These are phyloP conservation scores for Anas georgica DNA, from an alignment of 2,797 vertebrate genomes.

Conservation along the genomic window DNA sequence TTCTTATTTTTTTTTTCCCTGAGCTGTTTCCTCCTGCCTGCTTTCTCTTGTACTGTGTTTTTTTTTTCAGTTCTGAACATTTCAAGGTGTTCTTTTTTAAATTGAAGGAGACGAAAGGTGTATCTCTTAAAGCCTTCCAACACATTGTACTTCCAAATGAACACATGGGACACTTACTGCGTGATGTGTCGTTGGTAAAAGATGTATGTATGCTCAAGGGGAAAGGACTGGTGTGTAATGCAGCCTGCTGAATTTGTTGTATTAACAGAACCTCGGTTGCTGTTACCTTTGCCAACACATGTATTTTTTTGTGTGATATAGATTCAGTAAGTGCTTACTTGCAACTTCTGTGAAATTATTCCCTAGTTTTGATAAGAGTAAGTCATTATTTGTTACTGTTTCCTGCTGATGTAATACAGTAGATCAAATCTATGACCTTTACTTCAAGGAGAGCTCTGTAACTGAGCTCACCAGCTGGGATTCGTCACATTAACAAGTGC, in stretches of 20 bases:
- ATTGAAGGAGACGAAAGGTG: background rate
- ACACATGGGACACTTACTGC: background rate
- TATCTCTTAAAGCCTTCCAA: background rate
- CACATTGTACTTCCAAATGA: background rate
- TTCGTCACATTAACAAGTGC: background rate
- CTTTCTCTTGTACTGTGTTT: background rate
- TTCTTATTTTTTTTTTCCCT: background rate
- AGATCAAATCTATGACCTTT: slow-evolving; percentile 21
- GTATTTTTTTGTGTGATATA: background rate
- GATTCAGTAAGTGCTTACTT: background rate
- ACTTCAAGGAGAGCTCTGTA: background rate
- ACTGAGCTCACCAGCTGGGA: background rate
- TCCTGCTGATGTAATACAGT: background rate
- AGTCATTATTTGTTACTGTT: background rate
- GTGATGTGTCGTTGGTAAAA: background rate
- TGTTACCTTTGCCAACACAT: background rate
- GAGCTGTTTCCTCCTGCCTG: background rate
- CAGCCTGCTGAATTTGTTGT: background rate
- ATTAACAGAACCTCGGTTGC: background rate
- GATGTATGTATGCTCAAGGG: background rate
- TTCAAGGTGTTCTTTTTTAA: background rate
- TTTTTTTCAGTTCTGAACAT: background rate
- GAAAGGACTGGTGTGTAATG: background rate
- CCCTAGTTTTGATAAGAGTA: background rate
- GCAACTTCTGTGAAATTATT: background rate